phyloP scores from a whole-genome alignment of 2,888 invertebrate genomes.

The Neoascia interrupta region DNA sequence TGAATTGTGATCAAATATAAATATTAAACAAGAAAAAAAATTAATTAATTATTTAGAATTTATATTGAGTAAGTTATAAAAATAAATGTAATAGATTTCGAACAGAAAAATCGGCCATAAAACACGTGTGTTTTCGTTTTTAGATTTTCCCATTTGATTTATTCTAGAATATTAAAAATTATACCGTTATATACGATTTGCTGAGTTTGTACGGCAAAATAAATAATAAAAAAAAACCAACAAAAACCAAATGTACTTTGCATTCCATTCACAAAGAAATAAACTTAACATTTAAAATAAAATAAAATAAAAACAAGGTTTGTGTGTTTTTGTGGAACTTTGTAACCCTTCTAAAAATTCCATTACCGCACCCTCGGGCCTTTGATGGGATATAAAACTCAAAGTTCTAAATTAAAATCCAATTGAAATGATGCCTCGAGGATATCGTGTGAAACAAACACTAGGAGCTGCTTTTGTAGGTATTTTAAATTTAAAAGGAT shows the following conservation, averaged over 20 bases:
- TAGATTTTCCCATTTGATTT: conserved; percentile 20
- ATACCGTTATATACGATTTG: conserved; percentile 18
- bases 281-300: conserved; percentile 16
- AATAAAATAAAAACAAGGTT: not conserved
- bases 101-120: conserved; percentile 9
- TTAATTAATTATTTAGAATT: conserved; percentile 43
- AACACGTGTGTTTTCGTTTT: conserved; percentile 20
- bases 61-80: conserved; percentile 33
- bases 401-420: conserved; percentile 15
- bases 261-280: conserved; percentile 13
- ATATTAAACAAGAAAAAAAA: conserved; percentile 23
- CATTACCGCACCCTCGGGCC: not conserved
- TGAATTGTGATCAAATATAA: conserved; percentile 78
- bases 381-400: not conserved
- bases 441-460: not conserved
- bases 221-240: no score
- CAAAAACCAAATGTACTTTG: conserved; percentile 27
- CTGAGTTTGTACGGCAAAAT: conserved; percentile 19
- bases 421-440: conserved; percentile 10
- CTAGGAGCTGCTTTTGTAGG: not conserved
- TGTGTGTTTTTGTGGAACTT: not conserved
- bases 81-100: conserved; percentile 9
- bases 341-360: not conserved
- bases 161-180: not conserved
- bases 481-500: not conserved